These are phyloP conservation scores for Drosophila prolongata DNA, from an alignment of 2,888 invertebrate genomes.

Conservation along the genomic window DNA sequence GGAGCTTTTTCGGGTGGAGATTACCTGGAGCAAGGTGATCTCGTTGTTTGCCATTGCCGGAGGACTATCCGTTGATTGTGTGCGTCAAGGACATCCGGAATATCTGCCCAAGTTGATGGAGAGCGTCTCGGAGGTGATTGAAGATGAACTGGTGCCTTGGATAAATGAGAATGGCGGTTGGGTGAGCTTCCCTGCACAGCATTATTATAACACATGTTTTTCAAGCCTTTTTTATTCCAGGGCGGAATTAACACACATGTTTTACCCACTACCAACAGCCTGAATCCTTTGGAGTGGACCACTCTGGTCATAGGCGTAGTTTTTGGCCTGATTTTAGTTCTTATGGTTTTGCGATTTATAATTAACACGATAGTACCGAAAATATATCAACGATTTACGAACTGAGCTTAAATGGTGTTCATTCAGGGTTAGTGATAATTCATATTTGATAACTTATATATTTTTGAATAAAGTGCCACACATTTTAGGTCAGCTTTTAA, in stretches of 20 bases:
- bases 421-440: background rate
- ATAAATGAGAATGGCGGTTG: conserved; percentile 94
- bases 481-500: background rate
- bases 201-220: too few relatives aligned
- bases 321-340: conserved; percentile 81
- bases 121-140: conserved; percentile 89
- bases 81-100: conserved; percentile 90
- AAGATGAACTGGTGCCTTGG: conserved; percentile 90
- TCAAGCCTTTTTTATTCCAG: conserved; percentile 50
- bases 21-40: conserved; percentile 92
- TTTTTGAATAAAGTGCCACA: background rate
- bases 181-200: conserved; percentile 85
- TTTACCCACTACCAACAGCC: conserved; percentile 77
- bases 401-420: conserved; percentile 22
- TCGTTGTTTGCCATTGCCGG: conserved; percentile 93
- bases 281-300: conserved; percentile 83
- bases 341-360: conserved; percentile 81
- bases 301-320: conserved; percentile 81
- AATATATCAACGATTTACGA: conserved; percentile 74
- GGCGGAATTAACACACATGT: conserved; percentile 83
- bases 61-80: conserved; percentile 92
- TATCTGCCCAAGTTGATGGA: conserved; percentile 91
- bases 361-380: conserved; percentile 75
- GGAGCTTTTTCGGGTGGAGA: conserved; percentile 89
- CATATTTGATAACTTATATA: background rate